Evolutionary conservation across 2,888 invertebrate species (phyloP), one percentile per base, ranked within the genome.

Genomic region (Andrena marginata): DNA sequence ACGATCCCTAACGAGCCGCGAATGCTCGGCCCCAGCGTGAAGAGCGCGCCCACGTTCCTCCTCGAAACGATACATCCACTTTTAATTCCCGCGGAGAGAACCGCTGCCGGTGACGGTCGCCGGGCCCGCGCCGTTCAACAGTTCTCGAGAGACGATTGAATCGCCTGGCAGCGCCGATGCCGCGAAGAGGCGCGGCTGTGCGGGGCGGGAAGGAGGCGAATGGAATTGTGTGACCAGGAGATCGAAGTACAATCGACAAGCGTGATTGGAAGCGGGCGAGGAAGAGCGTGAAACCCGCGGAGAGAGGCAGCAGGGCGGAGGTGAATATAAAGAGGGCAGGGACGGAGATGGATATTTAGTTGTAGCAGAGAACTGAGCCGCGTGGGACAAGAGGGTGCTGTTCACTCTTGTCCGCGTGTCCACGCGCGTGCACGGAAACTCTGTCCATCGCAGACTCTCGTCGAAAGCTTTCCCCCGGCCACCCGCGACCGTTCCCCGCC

Each of bases 341-440:
- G 51, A 68, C 8, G 56, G 70, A 72, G 71, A 69, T 20, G 35
- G 71, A 68, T 71, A 60, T 74, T 74, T 80, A 77, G 84, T 90
- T 89, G 91, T 90, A 89, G 86, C 81, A 72, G 87, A 87, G 91
- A 89, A 89, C 86, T 92, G 91, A 92, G 91, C 92, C 89, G 89
- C 92, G 92, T 92, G 92, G 90, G 92, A 92, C 90, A 89, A 88
- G 89, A 42, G 56, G 90, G 89, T 89, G 89, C 91, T 92, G 92
- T 90, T 92, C 89, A 82, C 88, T 89, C 90, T 90, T 89, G 89
- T 87, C 83, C 82, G 70, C 82, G 75, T 87, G 85, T 85, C 87
- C 87, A 89, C 80, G 71, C 83, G 77, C 80, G 85, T 83, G 81
- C 84, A 82, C 75, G 80, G 85, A 85, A 64, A 84, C 74, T 80